Base-by-base conservation (phyloP, 2,113 vertebrate genomes). In the Benitochromis conjunctus region DNA sequence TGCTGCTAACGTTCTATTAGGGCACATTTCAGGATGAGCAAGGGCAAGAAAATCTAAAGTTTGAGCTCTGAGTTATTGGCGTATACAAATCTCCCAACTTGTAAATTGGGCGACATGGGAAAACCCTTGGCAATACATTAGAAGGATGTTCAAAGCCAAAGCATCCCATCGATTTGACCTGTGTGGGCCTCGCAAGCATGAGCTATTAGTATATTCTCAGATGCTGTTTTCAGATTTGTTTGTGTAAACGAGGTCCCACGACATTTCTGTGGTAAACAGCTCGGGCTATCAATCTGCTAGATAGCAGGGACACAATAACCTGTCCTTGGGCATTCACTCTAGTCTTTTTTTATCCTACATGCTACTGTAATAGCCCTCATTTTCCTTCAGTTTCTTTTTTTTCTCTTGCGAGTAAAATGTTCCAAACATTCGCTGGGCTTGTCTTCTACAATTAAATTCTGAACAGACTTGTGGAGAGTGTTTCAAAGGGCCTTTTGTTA, bases 81-180 rank as follows among this genome's bases (percentile, higher is more conserved):
- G 41, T 76, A 56, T 81, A 91, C 88, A 94, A 92, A 95, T 94
- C 92, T 94, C 85, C 85, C 60, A 94, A 94, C 91, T 94, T 94
- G 93, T 93, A 95, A 95, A 95, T 94, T 94, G 93, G 93, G 82
- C 78, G 53, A 91, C 92, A 90, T 92, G 91, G 93, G 90, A 92
- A 92, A 95, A 95, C 94, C 94, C 90, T 92, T 95, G 94, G 95
- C 94, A 95, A 94, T 91, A 89, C 90, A 94, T 95, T 90, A 96
- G 84, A 94, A 91, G 85, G 90, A 86, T 83, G 90, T 86, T 92
- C 87, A 93, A 89, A 92, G 94, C 91, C 79, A 88, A 88, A 92
- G 93, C 90, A 91, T 82, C 90, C 74, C 93, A 95, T 95, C 89
- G 96, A 96, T 96, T 92, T 95, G 95, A 96, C 95, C 95, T 94